Conservation (phyloP, 2,113 vertebrate genomes). For the Halcyon senegalensis region DNA sequence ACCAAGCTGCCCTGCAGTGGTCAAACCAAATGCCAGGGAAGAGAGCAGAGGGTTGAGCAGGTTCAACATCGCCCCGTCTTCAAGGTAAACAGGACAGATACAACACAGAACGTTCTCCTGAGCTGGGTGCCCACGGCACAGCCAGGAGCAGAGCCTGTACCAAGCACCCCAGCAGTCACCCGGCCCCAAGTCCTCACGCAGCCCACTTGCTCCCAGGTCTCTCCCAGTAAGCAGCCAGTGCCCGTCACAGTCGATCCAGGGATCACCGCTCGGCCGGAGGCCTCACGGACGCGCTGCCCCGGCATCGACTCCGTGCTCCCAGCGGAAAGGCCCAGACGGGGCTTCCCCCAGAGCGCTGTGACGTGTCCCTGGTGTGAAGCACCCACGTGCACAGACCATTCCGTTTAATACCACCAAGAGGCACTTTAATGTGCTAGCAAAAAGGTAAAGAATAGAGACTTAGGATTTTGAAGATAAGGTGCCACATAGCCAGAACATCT, state of each 20-base stretch:
- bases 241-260: not conserved
- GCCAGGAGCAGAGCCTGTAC: not conserved
- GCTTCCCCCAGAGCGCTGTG: not conserved
- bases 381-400: not conserved
- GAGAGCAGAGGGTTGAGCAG: not conserved
- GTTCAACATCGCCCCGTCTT: not conserved
- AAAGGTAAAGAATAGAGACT: not conserved
- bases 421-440: not conserved
- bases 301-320: not conserved
- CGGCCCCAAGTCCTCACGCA: not conserved
- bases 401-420: not conserved
- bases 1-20: not conserved
- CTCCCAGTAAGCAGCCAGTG: not conserved
- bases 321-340: not conserved
- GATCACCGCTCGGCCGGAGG: not conserved
- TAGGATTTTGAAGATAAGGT: not conserved
- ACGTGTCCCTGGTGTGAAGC: not conserved
- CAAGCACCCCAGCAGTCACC: not conserved
- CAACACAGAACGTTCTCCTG: accelerated
- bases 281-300: too few relatives aligned
- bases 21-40: not conserved
- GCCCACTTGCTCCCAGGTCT: not conserved
- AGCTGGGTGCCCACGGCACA: not conserved
- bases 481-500: not conserved
- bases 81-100: not conserved